A percentile compares a stretch with the other conserved stretches of the same genome.
These are phyloP conservation scores for Heliconius hortense DNA, from an alignment of 2,888 invertebrate genomes.

Conservation along the genomic window DNA sequence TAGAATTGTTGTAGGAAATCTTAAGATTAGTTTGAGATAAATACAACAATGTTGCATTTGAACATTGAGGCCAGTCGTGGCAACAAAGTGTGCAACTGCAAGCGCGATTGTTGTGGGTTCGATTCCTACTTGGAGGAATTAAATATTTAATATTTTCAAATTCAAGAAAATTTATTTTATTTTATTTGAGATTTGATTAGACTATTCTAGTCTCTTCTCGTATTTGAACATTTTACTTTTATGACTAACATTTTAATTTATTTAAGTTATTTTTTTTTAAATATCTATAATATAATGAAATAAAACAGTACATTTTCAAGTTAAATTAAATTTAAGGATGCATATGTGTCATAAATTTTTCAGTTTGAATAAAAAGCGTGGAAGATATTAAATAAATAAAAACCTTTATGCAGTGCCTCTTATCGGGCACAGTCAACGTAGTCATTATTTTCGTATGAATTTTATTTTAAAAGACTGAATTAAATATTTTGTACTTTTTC, in stretches of 20 bases:
- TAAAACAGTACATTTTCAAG: background rate
- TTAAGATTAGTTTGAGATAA: background rate
- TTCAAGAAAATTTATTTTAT: too few relatives aligned
- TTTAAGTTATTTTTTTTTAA: too few relatives aligned
- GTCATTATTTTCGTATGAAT: background rate
- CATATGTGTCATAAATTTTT: background rate
- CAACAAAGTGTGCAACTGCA: too few relatives aligned
- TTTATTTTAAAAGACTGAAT: background rate
- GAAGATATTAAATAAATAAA: conserved; percentile 4
- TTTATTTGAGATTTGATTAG: too few relatives aligned
- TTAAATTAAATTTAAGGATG: background rate
- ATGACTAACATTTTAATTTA: too few relatives aligned
- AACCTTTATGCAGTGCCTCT: background rate
- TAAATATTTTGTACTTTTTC: background rate
- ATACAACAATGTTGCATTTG: background rate
- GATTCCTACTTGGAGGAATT: too few relatives aligned
- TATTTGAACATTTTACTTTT: too few relatives aligned
- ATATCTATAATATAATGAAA: too few relatives aligned
- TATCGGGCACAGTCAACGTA: background rate
- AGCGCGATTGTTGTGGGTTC: too few relatives aligned
- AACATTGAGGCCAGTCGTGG: background rate
- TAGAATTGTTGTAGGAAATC: background rate
- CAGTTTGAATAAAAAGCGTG: background rate
- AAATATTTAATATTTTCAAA: too few relatives aligned
- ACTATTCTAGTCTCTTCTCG: too few relatives aligned